phyloP scores from a whole-genome alignment of 2,797 vertebrate genomes.

The Triplophysa yarkandensis region DNA sequence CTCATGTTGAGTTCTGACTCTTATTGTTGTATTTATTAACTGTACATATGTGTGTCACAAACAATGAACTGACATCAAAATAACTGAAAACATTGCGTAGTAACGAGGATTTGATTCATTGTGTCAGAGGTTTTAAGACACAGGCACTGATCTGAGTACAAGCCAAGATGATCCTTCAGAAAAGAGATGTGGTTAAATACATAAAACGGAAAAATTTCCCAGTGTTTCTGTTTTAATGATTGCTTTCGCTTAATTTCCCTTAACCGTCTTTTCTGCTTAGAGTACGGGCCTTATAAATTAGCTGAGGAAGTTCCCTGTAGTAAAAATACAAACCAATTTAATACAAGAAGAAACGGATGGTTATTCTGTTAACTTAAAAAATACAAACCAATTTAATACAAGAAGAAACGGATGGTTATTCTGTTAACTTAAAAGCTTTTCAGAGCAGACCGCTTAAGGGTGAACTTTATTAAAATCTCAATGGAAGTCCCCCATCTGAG shows the following conservation, averaged over 20 bases:
- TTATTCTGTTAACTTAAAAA: constrained; percentile 31
- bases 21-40: background rate
- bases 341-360: constrained; percentile 20
- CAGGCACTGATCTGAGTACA: background rate
- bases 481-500: constrained; percentile 24
- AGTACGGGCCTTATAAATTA: constrained; percentile 9
- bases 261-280: background rate
- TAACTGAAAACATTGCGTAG: background rate
- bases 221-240: constrained; percentile 3
- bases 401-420: constrained; percentile 27
- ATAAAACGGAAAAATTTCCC: background rate
- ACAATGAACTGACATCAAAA: background rate
- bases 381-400: constrained; percentile 16
- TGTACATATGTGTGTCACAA: background rate
- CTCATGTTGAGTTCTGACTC: background rate
- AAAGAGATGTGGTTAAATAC: background rate
- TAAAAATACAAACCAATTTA: constrained; percentile 39
- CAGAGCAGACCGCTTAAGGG: background rate
- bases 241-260: constrained; percentile 6
- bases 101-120: background rate
- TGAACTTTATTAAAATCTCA: constrained; percentile 26
- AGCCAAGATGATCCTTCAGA: background rate
- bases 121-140: background rate
- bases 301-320: constrained; percentile 37
- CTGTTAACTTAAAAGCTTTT: constrained; percentile 22